Conservation (phyloP, 92 coral and sea anemone genomes). For the Epizoanthus illoricatus region DNA sequence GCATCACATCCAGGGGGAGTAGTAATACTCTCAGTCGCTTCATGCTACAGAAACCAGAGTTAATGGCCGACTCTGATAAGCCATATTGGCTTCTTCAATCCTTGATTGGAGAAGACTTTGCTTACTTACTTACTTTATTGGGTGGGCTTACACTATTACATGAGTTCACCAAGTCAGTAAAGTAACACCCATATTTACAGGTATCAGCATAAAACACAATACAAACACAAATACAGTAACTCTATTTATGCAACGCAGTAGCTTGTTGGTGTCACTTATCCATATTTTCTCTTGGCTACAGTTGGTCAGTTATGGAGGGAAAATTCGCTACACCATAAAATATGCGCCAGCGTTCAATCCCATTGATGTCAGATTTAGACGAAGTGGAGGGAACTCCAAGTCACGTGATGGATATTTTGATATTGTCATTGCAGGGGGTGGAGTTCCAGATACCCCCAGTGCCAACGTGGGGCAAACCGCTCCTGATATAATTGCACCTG, state of each 20-base stretch:
- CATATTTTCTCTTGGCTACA: background rate
- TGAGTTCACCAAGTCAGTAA: background rate
- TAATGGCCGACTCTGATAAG: too few species aligned
- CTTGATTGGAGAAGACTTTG: too few species aligned
- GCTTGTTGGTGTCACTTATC: too few species aligned
- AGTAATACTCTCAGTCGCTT: too few species aligned
- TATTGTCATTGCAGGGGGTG: constrained; percentile 21
- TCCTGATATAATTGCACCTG: constrained; percentile 10
- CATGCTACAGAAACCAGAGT: too few species aligned
- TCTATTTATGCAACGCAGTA: too few species aligned
- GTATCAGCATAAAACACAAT: background rate
- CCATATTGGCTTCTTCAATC: too few species aligned
- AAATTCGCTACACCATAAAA: constrained; percentile 36
- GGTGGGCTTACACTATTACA: too few species aligned
- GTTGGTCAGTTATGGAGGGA: constrained; percentile 34
- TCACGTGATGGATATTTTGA: constrained; percentile 28
- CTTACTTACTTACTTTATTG: too few species aligned
- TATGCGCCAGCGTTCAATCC: constrained; percentile 1
- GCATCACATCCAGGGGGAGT: too few species aligned
- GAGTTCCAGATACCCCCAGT: constrained; percentile 19
- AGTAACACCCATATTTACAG: background rate
- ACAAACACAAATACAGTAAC: too few species aligned
- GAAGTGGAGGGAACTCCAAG: constrained; percentile 25
- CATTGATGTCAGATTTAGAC: constrained; percentile 16
- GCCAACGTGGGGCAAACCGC: constrained; percentile 18